Conservation (phyloP, 92 coral and sea anemone genomes). For the Hydrozoanthus gracilis region DNA sequence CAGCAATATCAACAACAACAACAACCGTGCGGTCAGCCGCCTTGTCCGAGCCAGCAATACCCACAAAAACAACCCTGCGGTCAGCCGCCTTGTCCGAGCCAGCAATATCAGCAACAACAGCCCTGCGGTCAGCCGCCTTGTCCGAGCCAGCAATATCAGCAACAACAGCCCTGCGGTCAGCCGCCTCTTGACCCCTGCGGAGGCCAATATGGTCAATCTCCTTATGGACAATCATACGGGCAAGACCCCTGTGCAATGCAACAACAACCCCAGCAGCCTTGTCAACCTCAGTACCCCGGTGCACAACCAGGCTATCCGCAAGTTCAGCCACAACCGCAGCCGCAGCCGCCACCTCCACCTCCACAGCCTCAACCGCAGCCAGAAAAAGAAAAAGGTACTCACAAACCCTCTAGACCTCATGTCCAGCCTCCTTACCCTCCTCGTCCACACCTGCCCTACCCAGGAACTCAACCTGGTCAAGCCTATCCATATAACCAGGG, state of each 20-base stretch:
- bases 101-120: background rate
- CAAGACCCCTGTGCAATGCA: constrained; percentile 35
- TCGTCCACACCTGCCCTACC: constrained; percentile 1
- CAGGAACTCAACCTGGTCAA: background rate
- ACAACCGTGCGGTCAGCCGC: constrained; percentile 53
- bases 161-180: constrained; percentile 26
- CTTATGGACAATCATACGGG: constrained; percentile 15
- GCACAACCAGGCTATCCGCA: constrained; percentile 27
- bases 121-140: constrained; percentile 21
- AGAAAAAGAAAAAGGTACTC: constrained; percentile 5
- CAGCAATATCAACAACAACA: constrained; percentile 46
- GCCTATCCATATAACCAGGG: background rate
- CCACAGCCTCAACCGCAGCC: background rate
- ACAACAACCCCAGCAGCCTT: constrained; percentile 43
- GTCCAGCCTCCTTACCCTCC: constrained; percentile 4
- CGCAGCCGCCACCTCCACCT: constrained; percentile 25
- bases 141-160: background rate
- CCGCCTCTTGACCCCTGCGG: background rate
- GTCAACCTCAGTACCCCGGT: constrained; percentile 30
- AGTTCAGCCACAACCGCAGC: constrained; percentile 12
- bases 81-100: constrained; percentile 20
- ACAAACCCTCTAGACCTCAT: constrained; percentile 31
- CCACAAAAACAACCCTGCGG: constrained; percentile 5
- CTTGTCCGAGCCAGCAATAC: constrained; percentile 16
- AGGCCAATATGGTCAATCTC: constrained; percentile 30